phyloP scores from a whole-genome alignment of 2,113 vertebrate species.

The Cyanoderma ruficeps region DNA sequence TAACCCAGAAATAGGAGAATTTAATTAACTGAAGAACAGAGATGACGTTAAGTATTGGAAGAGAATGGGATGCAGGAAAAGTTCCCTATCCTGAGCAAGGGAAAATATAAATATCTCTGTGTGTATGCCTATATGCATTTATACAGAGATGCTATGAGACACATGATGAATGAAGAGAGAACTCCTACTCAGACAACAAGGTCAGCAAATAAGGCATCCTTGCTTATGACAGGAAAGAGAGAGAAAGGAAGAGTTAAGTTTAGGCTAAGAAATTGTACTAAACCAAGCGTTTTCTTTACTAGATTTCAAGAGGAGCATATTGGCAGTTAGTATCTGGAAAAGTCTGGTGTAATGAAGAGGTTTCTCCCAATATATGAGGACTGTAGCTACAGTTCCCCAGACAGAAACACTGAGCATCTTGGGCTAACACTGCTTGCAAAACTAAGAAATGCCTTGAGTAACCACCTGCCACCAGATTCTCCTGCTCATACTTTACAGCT shows the following conservation, averaged over 20 bases:
- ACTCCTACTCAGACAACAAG: background rate
- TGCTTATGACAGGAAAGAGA: background rate
- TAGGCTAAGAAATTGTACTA: background rate
- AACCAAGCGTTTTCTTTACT: background rate
- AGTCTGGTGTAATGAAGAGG: background rate
- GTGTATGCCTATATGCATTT: background rate
- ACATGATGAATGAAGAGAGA: background rate
- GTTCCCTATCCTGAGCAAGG: background rate
- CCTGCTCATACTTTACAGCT: background rate
- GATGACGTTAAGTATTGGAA: background rate
- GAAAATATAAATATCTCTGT: background rate
- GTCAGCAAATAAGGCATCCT: background rate
- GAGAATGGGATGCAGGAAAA: background rate
- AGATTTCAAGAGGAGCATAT: background rate
- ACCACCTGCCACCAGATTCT: background rate
- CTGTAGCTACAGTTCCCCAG: background rate
- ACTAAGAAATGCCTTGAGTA: background rate
- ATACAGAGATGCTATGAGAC: background rate
- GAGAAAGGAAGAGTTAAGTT: background rate
- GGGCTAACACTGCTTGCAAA: background rate
- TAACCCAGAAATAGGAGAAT: background rate
- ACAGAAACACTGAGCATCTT: accelerated
- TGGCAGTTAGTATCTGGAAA: background rate
- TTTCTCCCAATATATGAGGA: background rate
- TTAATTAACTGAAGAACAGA: background rate